A percentile compares a stretch with the other conserved stretches of the same genome.
Conservation (phyloP, 2,888 invertebrate species). For the Zhuqinia jingwanae region DNA sequence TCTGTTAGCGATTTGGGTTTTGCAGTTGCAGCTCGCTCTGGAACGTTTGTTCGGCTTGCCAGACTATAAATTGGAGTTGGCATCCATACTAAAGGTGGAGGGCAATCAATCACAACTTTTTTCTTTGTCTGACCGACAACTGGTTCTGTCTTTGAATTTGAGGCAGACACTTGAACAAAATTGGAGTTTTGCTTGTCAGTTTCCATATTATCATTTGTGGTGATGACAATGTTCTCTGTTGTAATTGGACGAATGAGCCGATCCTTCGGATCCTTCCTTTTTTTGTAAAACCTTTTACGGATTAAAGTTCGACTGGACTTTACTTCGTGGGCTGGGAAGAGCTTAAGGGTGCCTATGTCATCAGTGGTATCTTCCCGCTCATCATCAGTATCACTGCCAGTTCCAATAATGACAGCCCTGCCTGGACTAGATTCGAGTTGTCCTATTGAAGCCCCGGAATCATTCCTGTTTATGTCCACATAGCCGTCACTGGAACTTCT, state of each 20-base stretch:
- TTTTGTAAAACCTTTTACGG: slow-evolving; percentile 54
- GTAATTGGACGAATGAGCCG: not conserved
- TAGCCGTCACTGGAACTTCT: slow-evolving; percentile 50
- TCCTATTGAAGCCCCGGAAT: not conserved
- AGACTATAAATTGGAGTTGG: too few relatives aligned
- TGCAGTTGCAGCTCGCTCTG: not conserved
- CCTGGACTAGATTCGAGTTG: not conserved
- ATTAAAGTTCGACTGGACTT: slow-evolving; percentile 55
- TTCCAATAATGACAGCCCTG: not conserved
- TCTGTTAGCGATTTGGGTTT: not conserved
- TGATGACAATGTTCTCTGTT: not conserved
- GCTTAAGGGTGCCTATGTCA: not conserved
- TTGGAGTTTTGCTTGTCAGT: too few relatives aligned
- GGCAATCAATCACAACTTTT: not conserved
- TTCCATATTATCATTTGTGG: too few relatives aligned
- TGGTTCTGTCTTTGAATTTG: not conserved
- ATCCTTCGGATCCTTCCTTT: slow-evolving; percentile 31
- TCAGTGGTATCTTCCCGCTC: slow-evolving; percentile 22
- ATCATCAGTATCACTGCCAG: slow-evolving; percentile 58
- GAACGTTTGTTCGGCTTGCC: not conserved
- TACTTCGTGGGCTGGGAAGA: slow-evolving; percentile 49
- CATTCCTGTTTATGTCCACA: not conserved
- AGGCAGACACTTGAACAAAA: not conserved
- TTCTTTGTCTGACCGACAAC: not conserved
- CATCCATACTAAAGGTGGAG: too few relatives aligned